Evolutionary conservation across 2,888 invertebrate genomes (phyloP).

Genomic region (Nycteola revayana): DNA sequence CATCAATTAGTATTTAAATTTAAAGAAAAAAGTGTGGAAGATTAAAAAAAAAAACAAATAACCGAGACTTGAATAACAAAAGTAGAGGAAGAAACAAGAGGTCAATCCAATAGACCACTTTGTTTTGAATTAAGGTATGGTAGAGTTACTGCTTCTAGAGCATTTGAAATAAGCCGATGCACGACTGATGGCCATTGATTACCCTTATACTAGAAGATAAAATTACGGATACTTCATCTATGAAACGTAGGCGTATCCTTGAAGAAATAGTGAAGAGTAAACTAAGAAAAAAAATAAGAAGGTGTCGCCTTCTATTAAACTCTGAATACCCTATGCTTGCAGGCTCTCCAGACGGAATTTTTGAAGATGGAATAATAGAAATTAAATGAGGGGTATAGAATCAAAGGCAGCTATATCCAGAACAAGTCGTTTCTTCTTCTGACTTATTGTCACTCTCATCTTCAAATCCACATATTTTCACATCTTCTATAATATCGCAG

Average conservation of each 20-base stretch:
- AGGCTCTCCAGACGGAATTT: too few species aligned
- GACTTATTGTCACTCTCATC: too few species aligned
- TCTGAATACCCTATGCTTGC: too few species aligned
- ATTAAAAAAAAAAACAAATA: background rate
- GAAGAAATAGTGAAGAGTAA: background rate
- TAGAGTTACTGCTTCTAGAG: background rate
- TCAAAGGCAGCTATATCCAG: too few species aligned
- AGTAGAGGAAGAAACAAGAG: background rate
- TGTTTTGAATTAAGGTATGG: background rate
- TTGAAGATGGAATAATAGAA: too few species aligned
- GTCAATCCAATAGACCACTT: background rate
- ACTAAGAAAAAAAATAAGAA: background rate
- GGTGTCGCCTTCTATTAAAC: too few species aligned
- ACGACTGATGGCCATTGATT: background rate
- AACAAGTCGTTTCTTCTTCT: too few species aligned
- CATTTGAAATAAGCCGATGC: background rate
- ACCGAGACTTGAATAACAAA: background rate
- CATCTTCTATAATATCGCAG: too few species aligned
- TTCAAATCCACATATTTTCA: too few species aligned
- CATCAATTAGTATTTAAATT: background rate
- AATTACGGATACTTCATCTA: background rate
- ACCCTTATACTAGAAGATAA: background rate
- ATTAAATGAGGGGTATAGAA: too few species aligned
- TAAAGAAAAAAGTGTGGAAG: background rate
- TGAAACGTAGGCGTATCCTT: background rate